Base-by-base conservation (phyloP, 2,113 vertebrate genomes). In the Odontophorus gujanensis region DNA sequence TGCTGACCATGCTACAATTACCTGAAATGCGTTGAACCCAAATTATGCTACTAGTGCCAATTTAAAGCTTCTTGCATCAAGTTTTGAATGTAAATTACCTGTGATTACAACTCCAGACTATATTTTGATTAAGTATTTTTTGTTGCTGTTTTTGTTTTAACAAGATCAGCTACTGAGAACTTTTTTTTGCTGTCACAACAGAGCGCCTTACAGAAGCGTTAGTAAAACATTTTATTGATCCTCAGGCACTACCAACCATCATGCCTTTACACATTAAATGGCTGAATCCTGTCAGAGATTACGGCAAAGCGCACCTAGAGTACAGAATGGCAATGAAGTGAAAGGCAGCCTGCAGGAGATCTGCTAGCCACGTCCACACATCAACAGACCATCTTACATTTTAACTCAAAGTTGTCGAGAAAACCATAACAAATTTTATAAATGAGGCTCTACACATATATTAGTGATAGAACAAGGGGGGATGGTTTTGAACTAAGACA, bases 161-260 rank as follows among this genome's bases (percentile, higher is more conserved):
- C 17, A 58, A 21, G 25, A 11, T 17, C 13, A 40, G 22, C 48
- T 86, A 51, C 73, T 34, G 28, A 14, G 84, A 87, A 85, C 58
- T 36, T 6, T n/a, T 63, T 10, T 7, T 75, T 95, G 75, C 51
- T 93, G 32, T 90, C 13, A 8, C 75, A 67, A 65, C 24, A 13
- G 86, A 13, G 85, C 53, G 83, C 17, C 13, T 67, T 87, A 79
- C 73, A 92, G 76, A 81, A 62, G 10, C 79, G 38, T 57, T 80
- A 77, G 75, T 53, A 53, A 92, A 20, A 18, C 4, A 7, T 63
- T 68, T 94, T 92, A 66, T 89, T 84, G 65, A 32, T 58, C n/a
- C 89, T 91, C 62, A 88, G 18, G 25, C 58, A 68, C 66, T 87
- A 63, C n/a, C 34, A 95, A 74, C 50, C 75, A 78, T 90, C 82